Base-by-base conservation (phyloP, 2,113 vertebrate genomes). In the Anolis carolinensis region DNA sequence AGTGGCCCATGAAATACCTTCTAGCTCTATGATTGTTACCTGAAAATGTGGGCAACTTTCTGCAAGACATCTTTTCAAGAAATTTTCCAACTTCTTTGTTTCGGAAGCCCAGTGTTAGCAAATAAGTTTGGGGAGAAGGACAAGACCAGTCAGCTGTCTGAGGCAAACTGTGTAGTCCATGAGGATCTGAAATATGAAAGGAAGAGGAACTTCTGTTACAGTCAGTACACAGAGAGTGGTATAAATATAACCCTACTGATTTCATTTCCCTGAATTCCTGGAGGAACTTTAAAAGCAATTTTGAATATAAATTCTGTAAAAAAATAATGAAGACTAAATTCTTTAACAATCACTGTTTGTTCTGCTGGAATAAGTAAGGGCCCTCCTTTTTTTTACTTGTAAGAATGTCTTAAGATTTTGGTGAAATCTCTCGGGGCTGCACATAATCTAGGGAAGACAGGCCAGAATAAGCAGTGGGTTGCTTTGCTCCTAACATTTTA, bases 71-170 rank as follows among this genome's bases (percentile, higher is more conserved):
- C 78, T 94, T 96, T 90, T 95, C 93, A 73, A 97, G 88, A 79
- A 93, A 93, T 87, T 94, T 93, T 30, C 94, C 95, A 59, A 96
- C 91, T 16, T 91, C 81, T 73, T 94, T 95, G 74, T 78, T 95
- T 90, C 84, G 96, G 91, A 97, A 97, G 8, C 95, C 95, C 85
- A 96, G 89, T 1, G 95, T 97, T 81, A 97, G 83, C 36, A 90
- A 85, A 82, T 96, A 95, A 20, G 88, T 86, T 81, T 94, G 94
- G 2, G 92, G 87, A 85, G 91, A 87, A 86, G 87, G 91, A 14
- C 82, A 59, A 0, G 87, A 86, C 95, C 93, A 93, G 36, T 93
- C 83, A 4, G 87, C 86, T 2, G 92, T 94, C 82, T 97, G 95
- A 2, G 96, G 95, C 89, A 97, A 86, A 3, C 93, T 4, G 5